Percentiles rank a stretch among this genome's conserved stretches.
Evolutionary conservation across 2,113 vertebrate species (phyloP).

Genomic region (Quiscalus mexicanus): DNA sequence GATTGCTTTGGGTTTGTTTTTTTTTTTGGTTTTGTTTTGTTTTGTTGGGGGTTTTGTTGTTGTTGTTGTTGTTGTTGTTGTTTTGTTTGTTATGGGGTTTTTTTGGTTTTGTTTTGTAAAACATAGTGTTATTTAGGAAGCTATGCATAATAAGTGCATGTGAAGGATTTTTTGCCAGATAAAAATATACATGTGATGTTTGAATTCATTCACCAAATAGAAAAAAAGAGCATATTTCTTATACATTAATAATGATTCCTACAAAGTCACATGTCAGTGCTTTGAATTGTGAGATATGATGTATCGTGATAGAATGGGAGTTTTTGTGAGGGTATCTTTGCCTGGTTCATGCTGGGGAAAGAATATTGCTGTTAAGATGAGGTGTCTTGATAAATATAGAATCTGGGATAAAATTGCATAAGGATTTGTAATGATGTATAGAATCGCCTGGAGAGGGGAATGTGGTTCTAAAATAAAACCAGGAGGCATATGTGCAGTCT

Average conservation of each 20-base stretch:
- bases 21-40: not conserved
- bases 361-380: not conserved
- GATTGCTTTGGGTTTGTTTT: not conserved
- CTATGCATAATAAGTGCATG: not conserved
- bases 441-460: not conserved
- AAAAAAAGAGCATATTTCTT: not conserved
- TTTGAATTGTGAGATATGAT: not conserved
- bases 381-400: slow-evolving; percentile 30
- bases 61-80: not conserved
- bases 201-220: not conserved
- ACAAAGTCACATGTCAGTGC: accelerated
- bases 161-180: not conserved
- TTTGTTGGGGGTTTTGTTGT: no score
- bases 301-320: not conserved
- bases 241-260: not conserved
- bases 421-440: slow-evolving; percentile 33
- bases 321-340: not conserved
- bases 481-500: not conserved
- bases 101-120: not conserved
- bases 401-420: slow-evolving; percentile 6
- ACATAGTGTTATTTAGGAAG: not conserved
- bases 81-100: no score
- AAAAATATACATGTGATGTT: not conserved
- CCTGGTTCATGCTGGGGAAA: not conserved
- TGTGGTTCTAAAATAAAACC: slow-evolving; percentile 40